These are phyloP conservation scores for Orbicella faveolata DNA, from an alignment of 64 coral and sea anemone species.

Conservation along the genomic window DNA sequence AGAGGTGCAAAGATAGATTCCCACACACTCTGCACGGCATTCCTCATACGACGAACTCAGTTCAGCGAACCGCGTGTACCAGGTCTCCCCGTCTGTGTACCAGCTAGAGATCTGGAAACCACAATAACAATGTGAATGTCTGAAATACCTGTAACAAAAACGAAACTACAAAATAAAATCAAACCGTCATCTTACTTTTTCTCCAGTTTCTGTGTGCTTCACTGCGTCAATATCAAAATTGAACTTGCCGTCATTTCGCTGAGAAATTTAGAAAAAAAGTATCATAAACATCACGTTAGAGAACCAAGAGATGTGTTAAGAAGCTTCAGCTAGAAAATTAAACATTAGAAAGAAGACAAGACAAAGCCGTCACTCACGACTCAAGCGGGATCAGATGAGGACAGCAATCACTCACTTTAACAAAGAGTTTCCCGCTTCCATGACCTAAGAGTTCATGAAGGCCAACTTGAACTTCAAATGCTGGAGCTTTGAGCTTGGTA, in stretches of 20 bases:
- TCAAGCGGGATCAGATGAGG: background rate
- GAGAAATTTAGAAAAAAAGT: background rate
- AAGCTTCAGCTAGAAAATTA: background rate
- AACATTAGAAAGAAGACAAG: too few relatives aligned
- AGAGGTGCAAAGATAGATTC: conserved; percentile 86
- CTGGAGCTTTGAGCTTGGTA: conserved; percentile 80
- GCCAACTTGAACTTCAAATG: conserved; percentile 99
- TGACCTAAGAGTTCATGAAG: conserved; percentile 96
- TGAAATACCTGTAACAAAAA: background rate
- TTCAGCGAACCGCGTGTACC: conserved; percentile 91
- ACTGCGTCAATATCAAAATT: conserved; percentile 85
- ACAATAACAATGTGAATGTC: background rate
- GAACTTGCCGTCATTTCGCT: conserved; percentile 79
- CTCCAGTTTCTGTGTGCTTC: conserved; percentile 83
- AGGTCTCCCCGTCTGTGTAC: conserved; percentile 89
- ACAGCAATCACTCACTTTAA: conserved; percentile 45
- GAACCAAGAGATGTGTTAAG: background rate
- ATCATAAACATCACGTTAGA: background rate
- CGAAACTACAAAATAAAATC: background rate
- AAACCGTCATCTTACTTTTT: conserved; percentile 63
- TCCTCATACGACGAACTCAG: conserved; percentile 91
- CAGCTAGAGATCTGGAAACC: conserved; percentile 74
- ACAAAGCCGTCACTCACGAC: background rate
- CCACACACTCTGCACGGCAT: conserved; percentile 97
- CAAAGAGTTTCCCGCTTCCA: conserved; percentile 95